phyloP scores from a whole-genome alignment of 1,140 invertebrate genomes.

The Dendroctonus ponderosae region DNA sequence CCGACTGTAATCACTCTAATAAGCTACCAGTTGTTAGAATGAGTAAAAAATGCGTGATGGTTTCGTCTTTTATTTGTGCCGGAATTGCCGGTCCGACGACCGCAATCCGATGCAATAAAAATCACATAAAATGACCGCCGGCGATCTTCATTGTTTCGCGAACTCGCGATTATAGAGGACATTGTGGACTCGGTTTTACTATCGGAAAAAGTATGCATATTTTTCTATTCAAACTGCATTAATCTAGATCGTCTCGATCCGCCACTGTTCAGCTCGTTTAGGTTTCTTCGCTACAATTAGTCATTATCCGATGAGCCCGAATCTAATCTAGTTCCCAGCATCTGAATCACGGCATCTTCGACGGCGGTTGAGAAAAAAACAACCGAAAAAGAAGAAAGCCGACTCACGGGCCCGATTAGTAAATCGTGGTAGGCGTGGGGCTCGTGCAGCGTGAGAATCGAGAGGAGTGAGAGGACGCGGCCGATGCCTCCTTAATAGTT shows the following conservation, averaged over 20 bases:
- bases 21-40: slow-evolving; percentile 20
- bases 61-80: slow-evolving; percentile 20
- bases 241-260: too few species aligned
- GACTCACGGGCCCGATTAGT: slow-evolving; percentile 20
- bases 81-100: slow-evolving; percentile 2
- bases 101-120: slow-evolving; percentile 18
- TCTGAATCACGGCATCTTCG: slow-evolving; percentile 11
- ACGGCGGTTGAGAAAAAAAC: slow-evolving; percentile 2
- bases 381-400: slow-evolving; percentile 11
- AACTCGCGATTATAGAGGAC: too few species aligned
- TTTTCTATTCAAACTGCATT: too few species aligned
- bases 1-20: slow-evolving; percentile 23
- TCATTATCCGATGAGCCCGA: slow-evolving; percentile 2
- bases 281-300: slow-evolving; percentile 1
- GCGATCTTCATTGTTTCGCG: too few species aligned
- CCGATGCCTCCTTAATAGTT: slow-evolving; percentile 35
- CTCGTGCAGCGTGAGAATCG: slow-evolving; percentile 43
- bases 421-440: slow-evolving; percentile 39
- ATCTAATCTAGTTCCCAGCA: slow-evolving; percentile 10
- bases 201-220: too few species aligned
- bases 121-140: slow-evolving; percentile 5
- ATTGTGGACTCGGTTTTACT: too few species aligned
- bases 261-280: too few species aligned
- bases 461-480: slow-evolving; percentile 13
- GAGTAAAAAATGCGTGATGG: slow-evolving; percentile 12